Percentiles rank a stretch among this genome's conserved stretches.
Conservation (phyloP, 1,140 invertebrate genomes). For the Drosophila asahinai region DNA sequence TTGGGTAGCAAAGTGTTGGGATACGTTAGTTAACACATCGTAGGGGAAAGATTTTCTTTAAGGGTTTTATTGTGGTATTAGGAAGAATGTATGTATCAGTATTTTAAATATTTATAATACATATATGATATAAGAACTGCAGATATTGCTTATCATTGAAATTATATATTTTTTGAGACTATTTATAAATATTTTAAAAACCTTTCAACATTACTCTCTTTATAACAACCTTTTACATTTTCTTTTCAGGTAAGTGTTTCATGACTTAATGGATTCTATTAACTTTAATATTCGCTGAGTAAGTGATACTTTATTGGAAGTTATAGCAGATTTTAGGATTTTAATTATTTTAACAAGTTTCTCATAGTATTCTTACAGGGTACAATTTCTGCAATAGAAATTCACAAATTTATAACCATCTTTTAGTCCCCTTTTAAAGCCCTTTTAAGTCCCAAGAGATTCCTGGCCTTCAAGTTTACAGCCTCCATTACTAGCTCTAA, state of each 20-base stretch:
- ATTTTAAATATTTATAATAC: background rate
- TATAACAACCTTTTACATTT: no score
- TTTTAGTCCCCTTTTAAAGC: background rate
- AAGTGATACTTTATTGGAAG: constrained; percentile 2
- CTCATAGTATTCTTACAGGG: no score
- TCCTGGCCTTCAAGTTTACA: background rate
- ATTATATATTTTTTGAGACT: background rate
- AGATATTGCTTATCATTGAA: background rate
- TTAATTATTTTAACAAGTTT: background rate
- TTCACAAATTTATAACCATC: background rate
- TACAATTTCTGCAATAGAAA: no score
- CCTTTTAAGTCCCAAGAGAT: background rate
- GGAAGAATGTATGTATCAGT: no score
- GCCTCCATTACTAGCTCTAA: background rate
- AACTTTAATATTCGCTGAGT: background rate
- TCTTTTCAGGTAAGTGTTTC: constrained; percentile 60
- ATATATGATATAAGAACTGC: no score
- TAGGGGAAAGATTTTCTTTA: background rate
- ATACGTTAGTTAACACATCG: constrained; percentile 9
- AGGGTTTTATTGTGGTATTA: background rate
- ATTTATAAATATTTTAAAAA: background rate
- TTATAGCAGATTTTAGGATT: no score
- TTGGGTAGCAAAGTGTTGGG: constrained; percentile 5
- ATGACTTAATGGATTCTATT: background rate
- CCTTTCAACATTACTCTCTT: no score